Evolutionary conservation across 2,888 invertebrate genomes (phyloP).

Genomic region (Parnassius orleans): DNA sequence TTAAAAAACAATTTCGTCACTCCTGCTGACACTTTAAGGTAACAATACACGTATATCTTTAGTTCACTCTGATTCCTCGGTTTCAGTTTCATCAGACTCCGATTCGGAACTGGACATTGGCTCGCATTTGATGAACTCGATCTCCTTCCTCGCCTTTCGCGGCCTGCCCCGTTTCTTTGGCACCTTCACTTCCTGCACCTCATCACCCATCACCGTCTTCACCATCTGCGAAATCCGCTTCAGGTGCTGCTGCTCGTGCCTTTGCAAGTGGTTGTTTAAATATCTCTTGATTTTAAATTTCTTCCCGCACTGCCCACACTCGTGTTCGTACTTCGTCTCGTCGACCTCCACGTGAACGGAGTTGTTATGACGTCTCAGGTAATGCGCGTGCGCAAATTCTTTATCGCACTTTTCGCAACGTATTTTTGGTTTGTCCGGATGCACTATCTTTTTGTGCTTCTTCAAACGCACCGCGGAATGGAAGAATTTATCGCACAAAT

Average conservation of each 20-base stretch:
- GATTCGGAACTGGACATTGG: constrained; percentile 63
- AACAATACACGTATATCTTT: background rate
- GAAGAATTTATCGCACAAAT: constrained; percentile 67
- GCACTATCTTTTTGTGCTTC: constrained; percentile 72
- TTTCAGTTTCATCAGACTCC: constrained; percentile 49
- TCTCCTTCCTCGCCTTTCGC: constrained; percentile 52
- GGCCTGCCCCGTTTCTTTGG: constrained; percentile 47
- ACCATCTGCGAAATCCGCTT: constrained; percentile 71
- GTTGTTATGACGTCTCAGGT: constrained; percentile 61
- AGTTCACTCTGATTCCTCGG: constrained; percentile 38
- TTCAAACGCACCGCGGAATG: constrained; percentile 67
- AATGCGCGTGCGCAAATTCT: constrained; percentile 71
- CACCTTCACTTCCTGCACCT: constrained; percentile 42
- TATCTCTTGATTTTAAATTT: constrained; percentile 71
- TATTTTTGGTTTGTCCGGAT: constrained; percentile 64
- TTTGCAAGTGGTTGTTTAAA: constrained; percentile 63
- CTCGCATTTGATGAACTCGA: constrained; percentile 74
- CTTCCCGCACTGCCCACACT: constrained; percentile 68
- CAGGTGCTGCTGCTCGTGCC: constrained; percentile 72
- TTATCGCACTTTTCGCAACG: constrained; percentile 70
- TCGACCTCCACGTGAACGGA: constrained; percentile 66
- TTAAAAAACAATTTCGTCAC: too few relatives aligned
- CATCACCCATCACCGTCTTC: constrained; percentile 65
- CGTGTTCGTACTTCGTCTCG: constrained; percentile 62
- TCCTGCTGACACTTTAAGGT: too few relatives aligned